phyloP scores from a whole-genome alignment of 2,888 invertebrate genomes.

The Caenorhabditis doughertyi region DNA sequence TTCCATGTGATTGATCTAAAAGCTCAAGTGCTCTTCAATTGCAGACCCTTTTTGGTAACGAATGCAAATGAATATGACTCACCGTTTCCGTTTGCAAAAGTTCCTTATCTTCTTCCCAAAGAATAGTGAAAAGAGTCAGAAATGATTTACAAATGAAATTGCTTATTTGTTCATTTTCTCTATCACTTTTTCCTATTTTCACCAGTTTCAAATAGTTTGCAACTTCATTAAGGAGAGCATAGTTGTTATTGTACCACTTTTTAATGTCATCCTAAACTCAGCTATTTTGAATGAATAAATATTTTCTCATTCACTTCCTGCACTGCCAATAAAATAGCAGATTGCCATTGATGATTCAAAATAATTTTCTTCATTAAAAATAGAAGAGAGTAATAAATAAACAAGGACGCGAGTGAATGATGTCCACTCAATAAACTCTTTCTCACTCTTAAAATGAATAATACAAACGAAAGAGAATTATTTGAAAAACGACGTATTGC shows the following conservation, averaged over 20 bases:
- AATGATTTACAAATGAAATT: constrained; percentile 4
- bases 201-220: background rate
- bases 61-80: background rate
- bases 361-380: background rate
- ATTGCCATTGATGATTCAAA: background rate
- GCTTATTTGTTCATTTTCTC: background rate
- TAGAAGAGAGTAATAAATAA: background rate
- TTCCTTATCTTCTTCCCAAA: background rate
- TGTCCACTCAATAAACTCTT: too few relatives aligned
- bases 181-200: background rate
- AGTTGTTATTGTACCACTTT: background rate
- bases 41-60: too few relatives aligned
- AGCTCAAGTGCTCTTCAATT: too few relatives aligned
- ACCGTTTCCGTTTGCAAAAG: background rate
- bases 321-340: background rate
- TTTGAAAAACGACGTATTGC: background rate
- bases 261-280: background rate
- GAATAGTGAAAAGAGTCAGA: background rate
- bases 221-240: background rate
- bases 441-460: background rate
- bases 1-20: too few relatives aligned
- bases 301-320: background rate
- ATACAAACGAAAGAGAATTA: background rate
- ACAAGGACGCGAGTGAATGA: too few relatives aligned
- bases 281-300: background rate